Base-by-base conservation (phyloP, 2,888 invertebrate species). In the Hybos culiciformis region DNA sequence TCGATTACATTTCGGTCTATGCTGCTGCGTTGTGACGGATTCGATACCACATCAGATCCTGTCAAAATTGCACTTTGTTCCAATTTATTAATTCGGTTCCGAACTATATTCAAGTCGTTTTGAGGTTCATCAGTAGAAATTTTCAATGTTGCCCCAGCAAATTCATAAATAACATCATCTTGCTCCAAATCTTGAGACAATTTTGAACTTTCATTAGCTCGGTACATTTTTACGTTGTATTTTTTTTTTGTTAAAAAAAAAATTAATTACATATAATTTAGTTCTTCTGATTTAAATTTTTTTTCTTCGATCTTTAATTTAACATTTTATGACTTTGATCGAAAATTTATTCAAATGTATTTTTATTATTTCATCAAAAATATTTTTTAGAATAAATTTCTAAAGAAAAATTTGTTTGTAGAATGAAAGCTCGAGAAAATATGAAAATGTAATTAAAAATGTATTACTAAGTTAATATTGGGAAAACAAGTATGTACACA, bases 1-100 rank as follows among this genome's bases (percentile, higher is more conserved):
- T 29, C 26, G 11, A 45, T 44, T 33, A 44, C 46, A 41, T 51
- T 45, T 34, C 43, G 44, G 7, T 45, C 77, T 52, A 78, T 74
- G 44, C 77, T 73, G 3, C 45, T 40, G 23, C 45, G 46, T 33
- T 44, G 48, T 42, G 59, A 53, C 44, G 63, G 52, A 19, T 66
- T 66, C 34, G 66, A 60, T 44, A 65, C 59, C 19, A 51, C 50
- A 48, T 57, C 58, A 15, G 53, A 51, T 21, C 57, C 58, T 41
- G 53, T 53, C 17, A 54, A 50, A 41, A 58, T 50, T 20, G 51
- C 50, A 47, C 50, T 51, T 44, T 48, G 46, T 23, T 44, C 49
- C 44, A 48, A 46, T 33, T 46, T 48, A 37, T 45, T 45, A 43
- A 44, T 46, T 32, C 47, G 47, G 17, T 20, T 43, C 26, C 49